A percentile compares a stretch with the other conserved stretches of the same genome.
These are phyloP conservation scores for Girardinichthys multiradiatus DNA, from an alignment of 2,113 vertebrate species.

Conservation along the genomic window DNA sequence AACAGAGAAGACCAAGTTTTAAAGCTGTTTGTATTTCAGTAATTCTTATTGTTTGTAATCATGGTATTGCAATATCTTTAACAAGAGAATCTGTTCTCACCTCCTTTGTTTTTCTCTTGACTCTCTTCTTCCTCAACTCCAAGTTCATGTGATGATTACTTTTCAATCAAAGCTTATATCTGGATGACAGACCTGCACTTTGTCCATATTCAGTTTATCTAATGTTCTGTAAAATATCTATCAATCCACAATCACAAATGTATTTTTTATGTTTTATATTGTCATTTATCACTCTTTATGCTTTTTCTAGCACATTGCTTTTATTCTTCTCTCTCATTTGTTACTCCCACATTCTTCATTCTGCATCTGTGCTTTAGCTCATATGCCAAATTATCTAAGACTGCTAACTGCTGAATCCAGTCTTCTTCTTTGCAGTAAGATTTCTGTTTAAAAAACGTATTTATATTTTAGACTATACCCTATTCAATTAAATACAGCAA, in stretches of 20 bases:
- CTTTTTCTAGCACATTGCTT: neutral
- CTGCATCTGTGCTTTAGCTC: conserved; percentile 31
- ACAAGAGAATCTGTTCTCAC: neutral
- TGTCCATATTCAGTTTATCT: conserved; percentile 44
- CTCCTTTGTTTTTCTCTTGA: conserved; percentile 1
- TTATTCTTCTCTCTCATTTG: neutral
- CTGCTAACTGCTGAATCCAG: conserved; percentile 31
- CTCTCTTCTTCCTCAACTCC: neutral
- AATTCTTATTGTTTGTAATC: neutral
- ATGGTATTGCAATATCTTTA: neutral
- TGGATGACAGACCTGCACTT: conserved; percentile 23
- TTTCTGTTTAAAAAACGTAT: conserved; percentile 42
- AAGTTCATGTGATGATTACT: conserved; percentile 33
- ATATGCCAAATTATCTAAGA: conserved; percentile 50
- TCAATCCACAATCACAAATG: conserved; percentile 34
- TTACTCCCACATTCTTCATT: neutral
- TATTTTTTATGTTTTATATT: conserved; percentile 15
- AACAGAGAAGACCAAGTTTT: neutral
- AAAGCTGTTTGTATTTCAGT: neutral
- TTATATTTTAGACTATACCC: conserved; percentile 29
- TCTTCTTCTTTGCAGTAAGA: conserved; percentile 42
- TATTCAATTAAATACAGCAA: conserved; percentile 53
- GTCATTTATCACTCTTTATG: conserved; percentile 35
- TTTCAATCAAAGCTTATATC: conserved; percentile 28
- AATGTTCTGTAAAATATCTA: conserved; percentile 61